Conservation (phyloP, 2,797 vertebrate species). For the Rhinoraja longicauda region DNA sequence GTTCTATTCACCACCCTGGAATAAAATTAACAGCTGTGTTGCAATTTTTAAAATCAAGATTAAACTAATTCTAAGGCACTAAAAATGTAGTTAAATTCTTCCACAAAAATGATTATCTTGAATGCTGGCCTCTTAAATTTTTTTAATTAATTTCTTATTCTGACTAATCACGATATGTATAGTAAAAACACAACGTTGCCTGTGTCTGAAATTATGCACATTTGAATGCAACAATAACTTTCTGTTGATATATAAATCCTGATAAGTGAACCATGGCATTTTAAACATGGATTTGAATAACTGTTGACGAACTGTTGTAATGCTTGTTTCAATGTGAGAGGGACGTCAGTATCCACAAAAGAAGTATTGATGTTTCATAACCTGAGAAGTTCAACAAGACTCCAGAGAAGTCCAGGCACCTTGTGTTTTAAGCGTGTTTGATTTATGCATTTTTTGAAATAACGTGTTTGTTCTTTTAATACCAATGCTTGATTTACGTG, state of each 20-base stretch:
- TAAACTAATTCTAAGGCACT: not conserved
- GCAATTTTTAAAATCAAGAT: not conserved
- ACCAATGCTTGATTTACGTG: no score
- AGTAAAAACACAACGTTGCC: not conserved
- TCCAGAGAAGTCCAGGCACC: not conserved
- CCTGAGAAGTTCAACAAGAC: not conserved
- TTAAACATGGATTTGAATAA: conserved; percentile 15
- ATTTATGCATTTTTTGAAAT: no score
- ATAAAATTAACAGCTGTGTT: not conserved
- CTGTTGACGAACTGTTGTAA: not conserved
- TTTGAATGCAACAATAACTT: not conserved
- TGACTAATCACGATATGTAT: not conserved
- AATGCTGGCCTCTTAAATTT: not conserved
- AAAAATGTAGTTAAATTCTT: not conserved
- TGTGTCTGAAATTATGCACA: not conserved
- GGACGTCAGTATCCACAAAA: not conserved
- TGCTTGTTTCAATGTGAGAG: not conserved
- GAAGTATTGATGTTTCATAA: not conserved
- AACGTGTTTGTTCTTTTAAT: no score
- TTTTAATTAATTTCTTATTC: not conserved
- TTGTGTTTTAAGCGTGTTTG: no score
- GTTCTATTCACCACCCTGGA: not conserved
- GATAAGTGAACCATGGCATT: not conserved
- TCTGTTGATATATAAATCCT: not conserved
- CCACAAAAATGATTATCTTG: not conserved